Evolutionary conservation across 1,140 invertebrate genomes (phyloP).

Genomic region (Zelostemma sp.): DNA sequence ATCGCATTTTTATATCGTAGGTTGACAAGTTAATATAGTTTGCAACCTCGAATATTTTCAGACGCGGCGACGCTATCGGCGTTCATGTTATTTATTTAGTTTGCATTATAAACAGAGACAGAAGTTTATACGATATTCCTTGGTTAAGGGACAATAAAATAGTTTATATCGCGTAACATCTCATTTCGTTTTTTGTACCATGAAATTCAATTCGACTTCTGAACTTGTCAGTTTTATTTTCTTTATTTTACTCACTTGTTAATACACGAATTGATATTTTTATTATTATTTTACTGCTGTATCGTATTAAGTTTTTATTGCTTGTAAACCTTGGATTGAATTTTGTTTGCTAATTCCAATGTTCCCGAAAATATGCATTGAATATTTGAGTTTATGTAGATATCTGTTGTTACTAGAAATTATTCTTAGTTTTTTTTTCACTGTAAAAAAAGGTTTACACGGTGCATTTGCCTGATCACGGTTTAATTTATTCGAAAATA

Average conservation of each 20-base stretch:
- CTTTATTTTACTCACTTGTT: not conserved
- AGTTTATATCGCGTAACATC: not conserved
- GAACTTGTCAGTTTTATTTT: not conserved
- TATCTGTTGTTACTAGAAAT: not conserved
- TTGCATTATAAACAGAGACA: constrained; percentile 3
- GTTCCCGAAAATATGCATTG: not conserved
- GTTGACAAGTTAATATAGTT: constrained; percentile 60
- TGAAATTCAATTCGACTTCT: not conserved
- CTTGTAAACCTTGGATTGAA: not conserved
- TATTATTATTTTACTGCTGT: not conserved
- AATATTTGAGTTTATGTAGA: constrained; percentile 4
- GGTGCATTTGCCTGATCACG: too few species aligned
- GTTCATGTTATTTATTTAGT: constrained; percentile 7
- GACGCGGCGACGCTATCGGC: not conserved
- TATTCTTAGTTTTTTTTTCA: not conserved
- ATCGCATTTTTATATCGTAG: constrained; percentile 62
- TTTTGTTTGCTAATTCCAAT: not conserved
- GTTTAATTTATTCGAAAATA: constrained; percentile 46
- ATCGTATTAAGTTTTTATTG: not conserved
- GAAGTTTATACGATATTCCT: not conserved
- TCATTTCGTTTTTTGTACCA: not conserved
- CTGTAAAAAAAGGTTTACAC: constrained; percentile 6
- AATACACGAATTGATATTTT: not conserved
- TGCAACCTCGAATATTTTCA: constrained; percentile 61
- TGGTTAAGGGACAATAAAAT: not conserved